phyloP scores from a whole-genome alignment of 2,113 vertebrate genomes.

The Psittacus erithacus region DNA sequence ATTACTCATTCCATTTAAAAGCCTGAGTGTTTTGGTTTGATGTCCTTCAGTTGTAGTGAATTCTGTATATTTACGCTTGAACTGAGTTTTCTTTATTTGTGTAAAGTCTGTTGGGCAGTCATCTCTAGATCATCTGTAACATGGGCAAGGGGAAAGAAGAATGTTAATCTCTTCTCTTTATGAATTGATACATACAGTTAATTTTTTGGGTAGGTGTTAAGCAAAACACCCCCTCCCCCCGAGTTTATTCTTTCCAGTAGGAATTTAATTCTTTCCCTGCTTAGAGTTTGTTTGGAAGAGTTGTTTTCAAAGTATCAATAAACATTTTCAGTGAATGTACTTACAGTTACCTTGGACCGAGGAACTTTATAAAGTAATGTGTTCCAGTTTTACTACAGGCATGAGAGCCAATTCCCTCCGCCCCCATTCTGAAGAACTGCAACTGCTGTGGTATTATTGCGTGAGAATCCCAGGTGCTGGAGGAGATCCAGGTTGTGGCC shows the following conservation, averaged over 20 bases:
- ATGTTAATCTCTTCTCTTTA: not conserved
- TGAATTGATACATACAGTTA: not conserved
- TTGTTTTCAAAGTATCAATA: not conserved
- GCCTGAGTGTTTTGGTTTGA: not conserved
- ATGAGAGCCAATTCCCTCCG: not conserved
- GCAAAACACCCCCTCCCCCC: not conserved
- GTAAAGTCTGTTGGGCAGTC: not conserved
- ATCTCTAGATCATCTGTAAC: not conserved
- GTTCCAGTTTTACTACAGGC: not conserved
- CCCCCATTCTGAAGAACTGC: not conserved
- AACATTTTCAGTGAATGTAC: not conserved
- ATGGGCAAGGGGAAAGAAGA: not conserved
- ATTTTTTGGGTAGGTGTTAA: not conserved
- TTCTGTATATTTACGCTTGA: not conserved
- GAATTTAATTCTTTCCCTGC: not conserved
- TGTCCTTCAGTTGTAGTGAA: not conserved
- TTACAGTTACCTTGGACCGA: not conserved
- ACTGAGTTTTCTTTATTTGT: not conserved
- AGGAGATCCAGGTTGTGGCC: not conserved
- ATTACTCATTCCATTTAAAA: conserved; percentile 2
- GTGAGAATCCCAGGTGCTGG: not conserved
- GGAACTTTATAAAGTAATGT: not conserved
- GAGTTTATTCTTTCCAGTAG: not conserved
- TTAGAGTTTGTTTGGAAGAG: not conserved
- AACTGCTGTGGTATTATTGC: not conserved